phyloP scores from a whole-genome alignment of 2,113 vertebrate genomes.

The Tetrao urogallus region DNA sequence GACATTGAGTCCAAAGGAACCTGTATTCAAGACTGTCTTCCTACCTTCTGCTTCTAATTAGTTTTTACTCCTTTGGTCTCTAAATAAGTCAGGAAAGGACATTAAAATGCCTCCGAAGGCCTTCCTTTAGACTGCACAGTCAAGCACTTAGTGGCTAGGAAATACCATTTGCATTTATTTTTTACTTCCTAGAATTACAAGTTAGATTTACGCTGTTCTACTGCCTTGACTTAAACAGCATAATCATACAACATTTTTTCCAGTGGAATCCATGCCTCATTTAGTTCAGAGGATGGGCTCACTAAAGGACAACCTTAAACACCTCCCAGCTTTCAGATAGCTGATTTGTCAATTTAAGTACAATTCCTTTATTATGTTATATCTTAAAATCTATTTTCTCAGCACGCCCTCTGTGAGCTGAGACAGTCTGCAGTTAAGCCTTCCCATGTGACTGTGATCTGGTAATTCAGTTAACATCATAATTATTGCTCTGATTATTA shows the following conservation, averaged over 20 bases:
- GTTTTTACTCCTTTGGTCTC: not conserved
- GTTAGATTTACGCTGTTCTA: not conserved
- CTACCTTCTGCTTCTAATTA: not conserved
- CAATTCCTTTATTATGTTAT: not conserved
- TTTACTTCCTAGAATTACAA: not conserved
- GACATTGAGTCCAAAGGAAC: not conserved
- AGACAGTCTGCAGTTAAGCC: not conserved
- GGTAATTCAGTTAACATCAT: not conserved
- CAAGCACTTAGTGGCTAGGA: not conserved
- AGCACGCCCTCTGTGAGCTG: not conserved
- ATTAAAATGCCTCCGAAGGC: not conserved
- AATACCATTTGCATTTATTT: not conserved
- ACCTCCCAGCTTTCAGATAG: not conserved
- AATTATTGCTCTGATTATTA: not conserved
- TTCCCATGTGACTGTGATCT: not conserved
- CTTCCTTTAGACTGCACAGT: not conserved
- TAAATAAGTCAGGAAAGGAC: not conserved
- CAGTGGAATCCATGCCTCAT: not conserved
- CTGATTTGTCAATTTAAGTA: not conserved
- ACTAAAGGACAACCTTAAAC: not conserved
- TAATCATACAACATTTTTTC: rapidly evolving
- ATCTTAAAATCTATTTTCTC: not conserved
- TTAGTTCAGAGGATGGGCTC: not conserved
- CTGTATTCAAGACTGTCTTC: not conserved
- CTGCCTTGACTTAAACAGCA: not conserved